These are phyloP conservation scores for Chaetodon trifasciatus DNA, from an alignment of 2,797 vertebrate genomes.

Conservation along the genomic window DNA sequence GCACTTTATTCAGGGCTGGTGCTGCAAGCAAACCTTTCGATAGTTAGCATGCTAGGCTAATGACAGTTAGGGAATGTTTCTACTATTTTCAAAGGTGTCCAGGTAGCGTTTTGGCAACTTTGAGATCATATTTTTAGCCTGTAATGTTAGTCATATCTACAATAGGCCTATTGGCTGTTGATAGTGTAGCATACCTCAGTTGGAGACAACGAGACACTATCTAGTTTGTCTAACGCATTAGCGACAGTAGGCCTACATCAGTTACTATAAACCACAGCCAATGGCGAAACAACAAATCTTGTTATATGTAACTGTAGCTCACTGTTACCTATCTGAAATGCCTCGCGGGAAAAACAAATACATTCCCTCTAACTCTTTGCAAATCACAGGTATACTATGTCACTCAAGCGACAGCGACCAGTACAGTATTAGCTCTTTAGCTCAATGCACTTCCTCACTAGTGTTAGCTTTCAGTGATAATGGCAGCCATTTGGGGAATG, in stretches of 20 bases:
- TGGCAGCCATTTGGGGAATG: background rate
- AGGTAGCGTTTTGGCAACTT: background rate
- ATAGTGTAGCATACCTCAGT: background rate
- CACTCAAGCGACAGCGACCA: background rate
- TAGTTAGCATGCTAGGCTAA: background rate
- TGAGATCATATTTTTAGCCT: background rate
- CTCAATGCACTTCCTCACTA: background rate
- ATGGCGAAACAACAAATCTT: background rate
- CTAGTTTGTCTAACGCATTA: background rate
- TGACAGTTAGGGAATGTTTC: background rate
- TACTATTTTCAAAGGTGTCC: background rate
- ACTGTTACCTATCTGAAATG: background rate
- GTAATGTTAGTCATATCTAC: background rate
- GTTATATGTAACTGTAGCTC: background rate
- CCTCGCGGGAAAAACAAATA: background rate
- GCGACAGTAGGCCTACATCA: background rate
- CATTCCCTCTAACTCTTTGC: background rate
- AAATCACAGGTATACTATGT: background rate
- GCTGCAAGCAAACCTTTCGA: too few relatives aligned
- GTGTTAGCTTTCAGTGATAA: background rate
- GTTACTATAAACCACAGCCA: background rate
- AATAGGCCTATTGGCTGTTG: background rate
- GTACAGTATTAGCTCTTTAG: background rate
- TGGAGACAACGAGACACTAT: background rate
- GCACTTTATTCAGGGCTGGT: too few relatives aligned